phyloP scores from a whole-genome alignment of 2,113 vertebrate species.

The Nannospalax galili region DNA sequence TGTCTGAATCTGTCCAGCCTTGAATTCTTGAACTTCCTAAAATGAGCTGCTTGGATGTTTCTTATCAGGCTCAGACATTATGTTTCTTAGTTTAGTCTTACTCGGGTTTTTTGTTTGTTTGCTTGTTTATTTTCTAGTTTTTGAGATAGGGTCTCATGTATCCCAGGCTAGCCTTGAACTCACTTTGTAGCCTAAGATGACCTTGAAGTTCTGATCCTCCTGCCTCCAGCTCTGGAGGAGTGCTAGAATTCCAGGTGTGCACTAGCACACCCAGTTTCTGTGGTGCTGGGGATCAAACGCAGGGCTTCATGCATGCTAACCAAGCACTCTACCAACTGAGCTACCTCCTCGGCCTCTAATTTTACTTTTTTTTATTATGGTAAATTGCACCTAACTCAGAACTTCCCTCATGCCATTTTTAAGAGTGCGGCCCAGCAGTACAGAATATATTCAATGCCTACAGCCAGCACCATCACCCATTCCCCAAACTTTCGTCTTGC shows the following conservation, averaged over 20 bases:
- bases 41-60: neutral
- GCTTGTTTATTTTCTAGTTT: neutral
- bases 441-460: neutral
- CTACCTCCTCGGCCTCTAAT: neutral
- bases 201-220: neutral
- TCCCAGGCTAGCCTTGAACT: neutral
- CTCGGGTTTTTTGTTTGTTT: neutral
- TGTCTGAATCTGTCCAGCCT: neutral
- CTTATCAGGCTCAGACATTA: neutral
- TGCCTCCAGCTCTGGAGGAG: neutral
- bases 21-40: neutral
- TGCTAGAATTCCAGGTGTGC: neutral
- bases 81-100: neutral
- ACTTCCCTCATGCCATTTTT: neutral
- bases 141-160: neutral
- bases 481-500: neutral
- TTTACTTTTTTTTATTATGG: neutral
- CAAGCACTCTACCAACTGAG: neutral
- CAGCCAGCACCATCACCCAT: too few species aligned
- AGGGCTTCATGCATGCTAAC: neutral
- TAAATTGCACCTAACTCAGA: neutral
- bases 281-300: neutral
- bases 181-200: neutral
- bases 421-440: too few species aligned
- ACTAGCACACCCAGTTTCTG: neutral